Conservation (phyloP, 1,140 invertebrate genomes). For the Octopus sinensis region DNA sequence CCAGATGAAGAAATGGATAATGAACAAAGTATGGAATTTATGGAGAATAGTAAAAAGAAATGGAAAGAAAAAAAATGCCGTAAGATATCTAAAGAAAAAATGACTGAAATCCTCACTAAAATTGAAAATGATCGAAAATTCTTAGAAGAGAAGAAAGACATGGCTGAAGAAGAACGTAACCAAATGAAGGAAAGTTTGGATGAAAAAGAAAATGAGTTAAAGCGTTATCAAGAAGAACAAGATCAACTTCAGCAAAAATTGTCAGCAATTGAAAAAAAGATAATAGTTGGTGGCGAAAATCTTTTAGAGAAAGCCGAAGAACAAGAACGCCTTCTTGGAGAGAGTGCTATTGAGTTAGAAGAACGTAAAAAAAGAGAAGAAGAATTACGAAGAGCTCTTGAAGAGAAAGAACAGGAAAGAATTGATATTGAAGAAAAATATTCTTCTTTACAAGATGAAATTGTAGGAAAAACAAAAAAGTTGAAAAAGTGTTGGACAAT, state of each 20-base stretch:
- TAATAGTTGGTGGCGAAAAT: constrained; percentile 97
- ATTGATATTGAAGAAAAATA: constrained; percentile 96
- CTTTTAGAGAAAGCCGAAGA: constrained; percentile 94
- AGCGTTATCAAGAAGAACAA: constrained; percentile 60
- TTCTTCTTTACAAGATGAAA: constrained; percentile 83
- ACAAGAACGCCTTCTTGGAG: constrained; percentile 85
- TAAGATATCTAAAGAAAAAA: constrained; percentile 57
- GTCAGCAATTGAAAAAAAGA: constrained; percentile 87
- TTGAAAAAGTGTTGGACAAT: constrained; percentile 74
- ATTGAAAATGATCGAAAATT: constrained; percentile 60
- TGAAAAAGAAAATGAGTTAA: constrained; percentile 61
- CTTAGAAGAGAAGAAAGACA: constrained; percentile 60
- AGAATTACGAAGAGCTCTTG: constrained; percentile 68
- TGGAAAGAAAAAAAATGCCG: background rate
- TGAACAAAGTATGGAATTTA: constrained; percentile 50
- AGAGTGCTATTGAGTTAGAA: constrained; percentile 83
- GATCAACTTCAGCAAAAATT: constrained; percentile 77
- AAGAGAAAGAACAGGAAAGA: constrained; percentile 78
- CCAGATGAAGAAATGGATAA: constrained; percentile 32
- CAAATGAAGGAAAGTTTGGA: constrained; percentile 61
- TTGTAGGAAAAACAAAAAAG: constrained; percentile 86
- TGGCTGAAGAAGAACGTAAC: constrained; percentile 70
- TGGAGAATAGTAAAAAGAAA: constrained; percentile 36
- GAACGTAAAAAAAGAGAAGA: constrained; percentile 78
- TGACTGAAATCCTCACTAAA: constrained; percentile 58